Conservation (phyloP, 2,113 vertebrate genomes). For the Coptodon bakossiorum region DNA sequence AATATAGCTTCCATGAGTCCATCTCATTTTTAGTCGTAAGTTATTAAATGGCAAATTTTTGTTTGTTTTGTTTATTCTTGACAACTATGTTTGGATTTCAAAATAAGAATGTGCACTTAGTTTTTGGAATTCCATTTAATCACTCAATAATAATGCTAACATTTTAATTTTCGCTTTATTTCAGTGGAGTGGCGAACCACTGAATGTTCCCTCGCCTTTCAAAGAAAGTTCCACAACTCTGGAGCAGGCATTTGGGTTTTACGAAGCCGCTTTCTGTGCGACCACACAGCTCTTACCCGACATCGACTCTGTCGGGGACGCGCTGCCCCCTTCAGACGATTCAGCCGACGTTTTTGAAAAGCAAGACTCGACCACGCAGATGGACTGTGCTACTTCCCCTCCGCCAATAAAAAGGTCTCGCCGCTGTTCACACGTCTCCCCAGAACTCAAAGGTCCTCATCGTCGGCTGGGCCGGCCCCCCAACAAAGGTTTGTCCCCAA, state of each 20-base stretch:
- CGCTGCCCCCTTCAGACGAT: background rate
- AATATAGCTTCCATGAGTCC: background rate
- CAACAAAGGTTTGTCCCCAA: background rate
- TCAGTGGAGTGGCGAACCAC: conserved; percentile 17
- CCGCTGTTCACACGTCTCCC: background rate
- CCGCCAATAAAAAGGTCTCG: conserved; percentile 48
- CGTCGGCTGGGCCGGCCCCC: background rate
- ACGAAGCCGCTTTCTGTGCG: conserved; percentile 42
- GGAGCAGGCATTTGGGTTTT: conserved; percentile 40
- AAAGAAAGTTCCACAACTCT: conserved; percentile 21
- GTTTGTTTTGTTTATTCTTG: background rate
- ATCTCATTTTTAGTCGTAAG: background rate
- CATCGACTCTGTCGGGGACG: background rate
- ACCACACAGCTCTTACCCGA: conserved; percentile 20
- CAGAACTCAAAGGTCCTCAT: background rate
- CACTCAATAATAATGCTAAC: background rate
- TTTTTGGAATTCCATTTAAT: background rate
- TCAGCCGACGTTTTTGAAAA: conserved; percentile 26
- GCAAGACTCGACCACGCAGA: conserved; percentile 41
- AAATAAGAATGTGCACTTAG: background rate
- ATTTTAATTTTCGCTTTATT: background rate
- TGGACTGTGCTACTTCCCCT: conserved; percentile 15
- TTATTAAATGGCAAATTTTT: background rate
- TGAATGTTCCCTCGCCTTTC: conserved; percentile 5
- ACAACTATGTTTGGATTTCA: background rate